Evolutionary conservation across 2,888 invertebrate species (phyloP), one percentile per base, ranked within the genome.

Genomic region (Therioaphis trifolii): DNA sequence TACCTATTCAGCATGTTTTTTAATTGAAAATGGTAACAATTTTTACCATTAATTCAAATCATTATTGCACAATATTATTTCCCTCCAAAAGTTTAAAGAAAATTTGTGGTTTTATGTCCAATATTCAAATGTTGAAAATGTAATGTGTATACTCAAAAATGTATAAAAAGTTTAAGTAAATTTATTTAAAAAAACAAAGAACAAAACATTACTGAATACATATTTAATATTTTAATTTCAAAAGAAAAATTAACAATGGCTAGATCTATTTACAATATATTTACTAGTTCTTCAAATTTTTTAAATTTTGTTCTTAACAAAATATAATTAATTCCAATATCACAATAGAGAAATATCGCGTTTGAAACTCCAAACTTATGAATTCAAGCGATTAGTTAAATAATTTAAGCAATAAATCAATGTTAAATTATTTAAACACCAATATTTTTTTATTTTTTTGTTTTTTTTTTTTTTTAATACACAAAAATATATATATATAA

Each of bases 241-340:
- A 35, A 78, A 78, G 71, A 71, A 66, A 21, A 74, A 63, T 82
- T 82, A 82, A 82, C 82, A 82, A 82, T 63, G 49, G 72, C 71
- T 82, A 72, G 5, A 74, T 61, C 58, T 82, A 82, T 72, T 18
- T 82, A 82, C 82, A 82, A 71, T 58, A 29, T 74, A 72, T 72
- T 72, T 63, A 72, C 72, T 52, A 82, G 46, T 72, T 61, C 21
- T 29, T 71, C 35, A 63, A 74, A 63, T 82, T 72, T 24, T 21
- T 61, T 58, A 14, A 58, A 68, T 82, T 82, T 82, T 74, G 82
- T 82, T 82, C 82, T 52, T 63, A 63, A 82, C 71, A 82, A 82
- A 82, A 82, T 63, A 72, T 61, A 35, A 72, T 80, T 71, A 80
- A 82, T 72, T 74, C 35, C 72, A 82, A 82, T 82, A 82, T 82